Evolutionary conservation across 2,888 invertebrate genomes (phyloP).

Genomic region (Autographa gamma): DNA sequence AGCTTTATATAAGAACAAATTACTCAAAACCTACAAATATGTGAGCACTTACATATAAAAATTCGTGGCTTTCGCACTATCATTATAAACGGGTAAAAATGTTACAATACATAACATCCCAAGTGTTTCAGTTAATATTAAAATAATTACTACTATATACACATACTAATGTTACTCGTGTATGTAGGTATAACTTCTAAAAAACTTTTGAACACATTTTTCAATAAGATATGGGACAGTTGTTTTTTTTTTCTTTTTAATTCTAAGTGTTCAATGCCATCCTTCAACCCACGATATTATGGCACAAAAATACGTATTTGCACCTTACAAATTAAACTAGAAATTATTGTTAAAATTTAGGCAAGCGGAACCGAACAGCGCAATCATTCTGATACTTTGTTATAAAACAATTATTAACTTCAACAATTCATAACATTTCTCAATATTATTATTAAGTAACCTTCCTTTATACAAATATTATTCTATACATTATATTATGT

Average conservation of each 20-base stretch:
- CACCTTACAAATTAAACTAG: slow-evolving; percentile 59
- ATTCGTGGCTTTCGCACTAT: slow-evolving; percentile 55
- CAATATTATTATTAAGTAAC: slow-evolving; percentile 45
- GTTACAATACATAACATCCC: slow-evolving; percentile 65
- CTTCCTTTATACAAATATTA: slow-evolving; percentile 38
- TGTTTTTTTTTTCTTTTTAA: slow-evolving; percentile 63
- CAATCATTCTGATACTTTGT: slow-evolving; percentile 29
- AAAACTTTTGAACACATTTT: slow-evolving; percentile 86
- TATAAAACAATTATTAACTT: slow-evolving; percentile 41
- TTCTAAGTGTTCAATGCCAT: slow-evolving; percentile 68
- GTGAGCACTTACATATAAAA: slow-evolving; percentile 60
- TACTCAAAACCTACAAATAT: slow-evolving; percentile 48
- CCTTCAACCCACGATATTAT: slow-evolving; percentile 63
- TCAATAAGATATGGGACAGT: slow-evolving; percentile 85
- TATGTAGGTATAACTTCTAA: slow-evolving; percentile 83
- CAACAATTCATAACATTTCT: slow-evolving; percentile 46
- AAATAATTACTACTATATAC: slow-evolving; percentile 75
- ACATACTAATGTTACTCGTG: slow-evolving; percentile 74
- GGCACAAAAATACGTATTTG: slow-evolving; percentile 76
- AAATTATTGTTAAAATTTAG: slow-evolving; percentile 58
- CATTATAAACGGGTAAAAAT: slow-evolving; percentile 63
- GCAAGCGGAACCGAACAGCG: slow-evolving; percentile 69
- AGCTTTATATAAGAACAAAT: slow-evolving; percentile 46
- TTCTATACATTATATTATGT: slow-evolving; percentile 37
- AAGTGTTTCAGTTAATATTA: slow-evolving; percentile 63